Conservation (phyloP, 1,140 invertebrate species). For the Dinoponera quadriceps region DNA sequence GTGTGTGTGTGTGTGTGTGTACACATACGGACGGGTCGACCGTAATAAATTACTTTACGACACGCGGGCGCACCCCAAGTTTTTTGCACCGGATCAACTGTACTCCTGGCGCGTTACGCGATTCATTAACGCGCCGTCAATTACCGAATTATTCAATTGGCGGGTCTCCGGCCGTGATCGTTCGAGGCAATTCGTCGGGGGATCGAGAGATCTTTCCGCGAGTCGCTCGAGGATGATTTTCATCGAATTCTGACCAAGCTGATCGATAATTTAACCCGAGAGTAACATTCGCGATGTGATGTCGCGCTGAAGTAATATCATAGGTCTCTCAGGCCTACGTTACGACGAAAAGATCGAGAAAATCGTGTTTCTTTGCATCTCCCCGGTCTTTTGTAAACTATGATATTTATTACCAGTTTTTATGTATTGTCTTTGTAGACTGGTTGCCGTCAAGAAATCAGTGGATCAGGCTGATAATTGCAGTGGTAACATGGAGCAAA, state of each 20-base stretch:
- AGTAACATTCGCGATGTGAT: not conserved
- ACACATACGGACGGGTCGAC: not conserved
- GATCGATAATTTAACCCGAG: not conserved
- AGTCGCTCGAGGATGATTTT: not conserved
- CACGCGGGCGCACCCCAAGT: not conserved
- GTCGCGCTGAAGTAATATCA: too few relatives aligned
- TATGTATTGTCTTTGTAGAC: too few relatives aligned
- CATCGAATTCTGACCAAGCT: too few relatives aligned
- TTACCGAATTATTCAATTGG: not conserved
- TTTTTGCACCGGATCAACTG: not conserved
- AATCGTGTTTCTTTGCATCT: too few relatives aligned
- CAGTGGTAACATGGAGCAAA: too few relatives aligned
- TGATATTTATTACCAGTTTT: too few relatives aligned
- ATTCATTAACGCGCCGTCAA: not conserved
- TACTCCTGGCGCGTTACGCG: not conserved
- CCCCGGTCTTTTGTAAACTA: too few relatives aligned
- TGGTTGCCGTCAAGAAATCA: too few relatives aligned
- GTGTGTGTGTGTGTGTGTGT: too few relatives aligned
- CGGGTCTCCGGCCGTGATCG: not conserved
- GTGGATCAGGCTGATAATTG: too few relatives aligned
- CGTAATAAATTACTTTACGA: constrained; percentile 15
- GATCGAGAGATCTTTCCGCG: not conserved
- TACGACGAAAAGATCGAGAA: too few relatives aligned
- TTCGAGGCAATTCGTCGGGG: not conserved
- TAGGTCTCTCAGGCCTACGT: too few relatives aligned